Conservation (phyloP, 2,113 vertebrate genomes). For the Saguinus midas region DNA sequence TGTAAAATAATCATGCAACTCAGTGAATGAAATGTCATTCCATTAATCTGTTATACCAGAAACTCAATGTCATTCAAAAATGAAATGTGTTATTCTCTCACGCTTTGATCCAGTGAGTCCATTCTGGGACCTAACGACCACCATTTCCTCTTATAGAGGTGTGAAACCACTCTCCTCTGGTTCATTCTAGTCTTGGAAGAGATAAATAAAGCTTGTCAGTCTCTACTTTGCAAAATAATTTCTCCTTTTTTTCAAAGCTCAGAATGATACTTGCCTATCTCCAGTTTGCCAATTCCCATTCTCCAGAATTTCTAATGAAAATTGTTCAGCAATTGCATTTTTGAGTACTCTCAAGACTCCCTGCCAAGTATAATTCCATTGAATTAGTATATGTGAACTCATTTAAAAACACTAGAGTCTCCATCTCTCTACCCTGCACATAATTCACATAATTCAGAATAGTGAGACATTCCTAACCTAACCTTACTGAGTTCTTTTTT, state of each 20-base stretch:
- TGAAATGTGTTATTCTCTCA: not conserved
- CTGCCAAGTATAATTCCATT: not conserved
- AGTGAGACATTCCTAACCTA: not conserved
- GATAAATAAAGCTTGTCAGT: not conserved
- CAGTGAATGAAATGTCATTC: not conserved
- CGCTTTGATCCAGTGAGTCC: not conserved
- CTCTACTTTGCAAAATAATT: not conserved
- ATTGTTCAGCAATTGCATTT: constrained; percentile 2
- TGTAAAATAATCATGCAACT: not conserved
- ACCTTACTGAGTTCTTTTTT: not conserved
- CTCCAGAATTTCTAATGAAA: constrained; percentile 44
- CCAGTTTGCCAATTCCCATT: not conserved
- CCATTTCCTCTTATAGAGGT: not conserved
- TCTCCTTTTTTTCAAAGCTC: not conserved
- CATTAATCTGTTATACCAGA: not conserved
- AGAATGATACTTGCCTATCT: constrained; percentile 20
- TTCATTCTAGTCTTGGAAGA: not conserved
- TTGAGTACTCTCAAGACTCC: not conserved
- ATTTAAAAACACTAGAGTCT: not conserved
- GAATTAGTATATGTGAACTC: not conserved
- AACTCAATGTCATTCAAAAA: not conserved
- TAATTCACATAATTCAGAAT: not conserved
- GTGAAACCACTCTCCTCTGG: not conserved
- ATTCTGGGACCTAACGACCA: not conserved
- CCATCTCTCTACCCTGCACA: not conserved